Base-by-base conservation (phyloP, 1,140 invertebrate species). In the Sarcophaga peregrina region DNA sequence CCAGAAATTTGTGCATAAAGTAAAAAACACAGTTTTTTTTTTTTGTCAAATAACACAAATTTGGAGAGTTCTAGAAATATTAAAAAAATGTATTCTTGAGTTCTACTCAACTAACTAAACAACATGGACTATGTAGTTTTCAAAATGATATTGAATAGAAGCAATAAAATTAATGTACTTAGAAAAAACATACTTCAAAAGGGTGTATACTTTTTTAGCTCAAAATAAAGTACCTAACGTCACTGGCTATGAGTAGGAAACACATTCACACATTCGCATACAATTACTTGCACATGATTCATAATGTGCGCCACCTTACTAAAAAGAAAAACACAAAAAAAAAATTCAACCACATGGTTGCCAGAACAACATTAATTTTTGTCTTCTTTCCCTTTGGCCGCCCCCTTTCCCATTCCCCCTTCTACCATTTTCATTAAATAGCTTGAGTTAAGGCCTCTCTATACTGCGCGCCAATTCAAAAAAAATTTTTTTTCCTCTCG, bases 281-380 rank as follows among this genome's bases (percentile, higher is more conserved):
- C n/a, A 58, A 37, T 37, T 54, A 20, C 52, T 58, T 80, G n/a
- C 52, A 82, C 15, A 72, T 82, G 37, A 82, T 46, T 82, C 80
- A 72, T 50, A 82, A n/a, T 45, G 25, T 48, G 37, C 25, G 81
- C 48, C 48, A 78, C 75, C 75, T 78, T 78, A 78, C 75, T 25
- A 8, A 47, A 8, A 15, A 72, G 4, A 25, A 17, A 25, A 13
- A 6, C 8, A 72, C 8, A 13, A 10, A 17, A 25, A 13, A 17
- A 25, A 25, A 17, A 72, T 72, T 20, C 75, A 52, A 78, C 75
- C 75, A 78, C 75, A 78, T 78, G 75, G 75, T 78, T 78, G 75
- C 47, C 75, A 47, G 45, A 76, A 76, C 74, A 76, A 78, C 75
- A 78, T 50, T 50, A 78, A 78, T 68, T 68, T n/a, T 68, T 20